Base-by-base conservation (phyloP, 2,797 vertebrate species). In the Pseudomugil gertrudae region DNA sequence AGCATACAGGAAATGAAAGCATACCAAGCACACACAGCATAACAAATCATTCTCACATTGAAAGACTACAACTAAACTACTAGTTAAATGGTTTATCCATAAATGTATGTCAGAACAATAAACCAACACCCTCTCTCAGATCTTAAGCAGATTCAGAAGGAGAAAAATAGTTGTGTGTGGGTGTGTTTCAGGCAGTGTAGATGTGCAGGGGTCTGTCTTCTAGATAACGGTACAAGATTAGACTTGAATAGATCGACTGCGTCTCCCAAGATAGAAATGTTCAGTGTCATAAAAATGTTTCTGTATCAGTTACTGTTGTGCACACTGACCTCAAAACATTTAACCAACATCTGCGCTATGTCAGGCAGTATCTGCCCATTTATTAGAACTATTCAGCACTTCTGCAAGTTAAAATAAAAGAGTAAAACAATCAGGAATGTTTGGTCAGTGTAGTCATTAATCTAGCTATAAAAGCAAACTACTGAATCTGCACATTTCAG, bases 171-270 rank as follows among this genome's bases (percentile, higher is more conserved):
- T 40, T 51, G 24, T 56, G 23, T 19, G 23, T 8, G 4, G 10
- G 5, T 17, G 35, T 43, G 8, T 63, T 17, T 15, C 33, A 32
- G 29, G 32, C 51, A 55, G 66, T 63, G 73, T 63, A 36, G 40
- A 9, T 62, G 29, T 54, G 13, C 47, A 65, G 33, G 57, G 57
- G 47, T 55, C 69, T 1, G 5, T 32, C 32, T 19, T 21, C 33
- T n/a, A 47, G 45, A 55, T 63, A 58, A 72, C 59, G 52, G 7
- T 38, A 5, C 40, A 9, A 54, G 14, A 69, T 52, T 13, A 54
- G 2, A 13, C 3, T 57, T 56, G 17, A 63, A 66, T 63, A 32
- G 74, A 52, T 5, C 5, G 4, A 17, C 60, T 48, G 33, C 32
- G 32, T 78, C 38, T 47, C 32, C 52, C 23, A 29, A 43, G 33